Evolutionary conservation across 2,797 vertebrate genomes (phyloP).

Genomic region (Eleutherodactylus coqui): DNA sequence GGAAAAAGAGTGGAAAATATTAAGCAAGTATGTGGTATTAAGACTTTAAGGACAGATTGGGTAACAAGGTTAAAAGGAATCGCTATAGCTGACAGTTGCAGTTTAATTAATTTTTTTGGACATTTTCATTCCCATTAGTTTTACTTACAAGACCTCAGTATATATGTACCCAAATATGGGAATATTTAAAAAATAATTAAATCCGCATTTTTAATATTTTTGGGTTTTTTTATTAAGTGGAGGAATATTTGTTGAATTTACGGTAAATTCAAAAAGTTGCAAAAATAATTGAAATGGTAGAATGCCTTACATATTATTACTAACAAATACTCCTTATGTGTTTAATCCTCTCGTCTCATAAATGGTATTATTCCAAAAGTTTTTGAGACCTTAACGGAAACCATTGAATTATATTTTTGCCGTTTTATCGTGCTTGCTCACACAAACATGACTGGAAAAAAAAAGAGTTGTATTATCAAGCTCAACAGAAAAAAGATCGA

Average conservation of each 20-base stretch:
- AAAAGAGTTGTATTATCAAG: not conserved
- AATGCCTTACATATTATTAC: no score
- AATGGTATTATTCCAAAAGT: no score
- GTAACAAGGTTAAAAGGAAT: not conserved
- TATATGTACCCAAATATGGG: not conserved
- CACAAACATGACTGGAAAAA: not conserved
- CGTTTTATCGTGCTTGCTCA: not conserved
- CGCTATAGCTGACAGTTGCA: not conserved
- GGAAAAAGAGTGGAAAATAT: not conserved
- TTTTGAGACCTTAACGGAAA: not conserved
- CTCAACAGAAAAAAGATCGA: constrained; percentile 24
- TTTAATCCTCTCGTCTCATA: no score
- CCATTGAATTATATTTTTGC: not conserved
- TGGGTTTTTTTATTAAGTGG: no score
- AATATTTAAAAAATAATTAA: not conserved
- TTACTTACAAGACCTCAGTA: not conserved
- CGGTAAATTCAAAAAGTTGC: no score
- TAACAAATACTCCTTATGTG: no score
- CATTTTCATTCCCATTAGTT: no score
- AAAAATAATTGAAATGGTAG: no score
- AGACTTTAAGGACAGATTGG: not conserved
- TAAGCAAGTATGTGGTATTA: not conserved
- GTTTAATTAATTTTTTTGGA: not conserved
- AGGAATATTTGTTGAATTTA: not conserved
- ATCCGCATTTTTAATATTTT: not conserved